A percentile compares a stretch with the other conserved stretches of the same genome.
These are phyloP conservation scores for Carollia perspicillata DNA, from an alignment of 2,113 vertebrate genomes.

Conservation along the genomic window DNA sequence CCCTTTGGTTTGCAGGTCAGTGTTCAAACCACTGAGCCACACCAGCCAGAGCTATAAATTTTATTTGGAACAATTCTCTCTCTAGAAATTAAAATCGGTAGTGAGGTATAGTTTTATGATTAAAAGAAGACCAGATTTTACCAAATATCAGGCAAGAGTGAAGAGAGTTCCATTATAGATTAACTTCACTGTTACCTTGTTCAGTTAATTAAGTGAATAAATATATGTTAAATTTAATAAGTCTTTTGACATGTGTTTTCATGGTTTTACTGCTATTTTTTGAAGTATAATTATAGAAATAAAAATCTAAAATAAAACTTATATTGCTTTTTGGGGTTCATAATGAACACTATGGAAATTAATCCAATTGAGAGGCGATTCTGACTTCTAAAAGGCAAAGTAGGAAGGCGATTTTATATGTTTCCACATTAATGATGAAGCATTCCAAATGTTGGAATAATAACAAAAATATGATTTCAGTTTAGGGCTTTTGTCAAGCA, in stretches of 20 bases:
- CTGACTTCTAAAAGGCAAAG: not conserved
- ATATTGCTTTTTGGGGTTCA: not conserved
- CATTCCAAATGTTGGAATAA: not conserved
- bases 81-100: constrained; percentile 1
- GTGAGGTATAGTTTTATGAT: not conserved
- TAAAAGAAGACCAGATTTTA: not conserved
- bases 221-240: not conserved
- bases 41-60: not conserved
- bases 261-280: not conserved
- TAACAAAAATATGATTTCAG: not conserved
- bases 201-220: not conserved
- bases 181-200: not conserved
- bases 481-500: not conserved
- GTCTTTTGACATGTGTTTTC: not conserved
- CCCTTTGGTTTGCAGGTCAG: too few relatives aligned
- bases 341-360: not conserved
- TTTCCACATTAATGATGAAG: not conserved
- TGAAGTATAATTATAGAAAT: not conserved
- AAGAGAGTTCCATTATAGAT: not conserved
- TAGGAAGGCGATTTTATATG: not conserved
- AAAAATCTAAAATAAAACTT: not conserved
- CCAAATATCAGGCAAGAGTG: not conserved
- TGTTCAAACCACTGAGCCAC: too few relatives aligned
- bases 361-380: not conserved
- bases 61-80: not conserved